Conservation (phyloP, 2,113 vertebrate species). For the Formicarius rufipectus region DNA sequence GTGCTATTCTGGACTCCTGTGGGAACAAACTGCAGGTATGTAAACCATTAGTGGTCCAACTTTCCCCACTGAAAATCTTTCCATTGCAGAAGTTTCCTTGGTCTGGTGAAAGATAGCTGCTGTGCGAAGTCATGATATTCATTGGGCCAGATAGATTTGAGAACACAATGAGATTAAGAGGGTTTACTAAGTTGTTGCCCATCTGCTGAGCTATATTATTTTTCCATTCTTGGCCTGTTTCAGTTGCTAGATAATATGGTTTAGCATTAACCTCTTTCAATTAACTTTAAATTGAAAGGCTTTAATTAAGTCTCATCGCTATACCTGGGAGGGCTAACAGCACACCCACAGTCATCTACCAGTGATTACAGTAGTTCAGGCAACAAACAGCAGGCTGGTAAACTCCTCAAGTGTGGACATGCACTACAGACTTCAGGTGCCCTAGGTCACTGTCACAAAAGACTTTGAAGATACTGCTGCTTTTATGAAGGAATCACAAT, state of each 20-base stretch:
- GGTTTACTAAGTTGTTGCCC: not conserved
- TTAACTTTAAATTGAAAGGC: slow-evolving; percentile 10
- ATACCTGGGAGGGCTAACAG: not conserved
- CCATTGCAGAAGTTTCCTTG: not conserved
- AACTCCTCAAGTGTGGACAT: not conserved
- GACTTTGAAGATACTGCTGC: not conserved
- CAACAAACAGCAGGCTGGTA: not conserved
- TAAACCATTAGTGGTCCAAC: not conserved
- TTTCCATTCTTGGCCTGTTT: not conserved
- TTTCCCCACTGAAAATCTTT: not conserved
- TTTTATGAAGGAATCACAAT: not conserved
- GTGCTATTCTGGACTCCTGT: not conserved
- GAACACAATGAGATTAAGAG: slow-evolving; percentile 2
- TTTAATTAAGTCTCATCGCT: not conserved
- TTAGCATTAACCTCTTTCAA: slow-evolving; percentile 37
- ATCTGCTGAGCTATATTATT: slow-evolving; percentile 15
- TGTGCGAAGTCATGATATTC: not conserved
- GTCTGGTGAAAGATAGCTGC: not conserved
- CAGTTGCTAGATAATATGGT: not conserved
- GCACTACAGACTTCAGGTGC: not conserved
- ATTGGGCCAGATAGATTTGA: not conserved
- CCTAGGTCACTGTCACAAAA: not conserved
- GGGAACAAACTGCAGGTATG: not conserved
- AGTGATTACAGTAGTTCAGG: not conserved
- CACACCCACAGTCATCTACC: not conserved